Evolutionary conservation across 2,888 invertebrate genomes (phyloP).

Genomic region (Entomobrya multifasciata): DNA sequence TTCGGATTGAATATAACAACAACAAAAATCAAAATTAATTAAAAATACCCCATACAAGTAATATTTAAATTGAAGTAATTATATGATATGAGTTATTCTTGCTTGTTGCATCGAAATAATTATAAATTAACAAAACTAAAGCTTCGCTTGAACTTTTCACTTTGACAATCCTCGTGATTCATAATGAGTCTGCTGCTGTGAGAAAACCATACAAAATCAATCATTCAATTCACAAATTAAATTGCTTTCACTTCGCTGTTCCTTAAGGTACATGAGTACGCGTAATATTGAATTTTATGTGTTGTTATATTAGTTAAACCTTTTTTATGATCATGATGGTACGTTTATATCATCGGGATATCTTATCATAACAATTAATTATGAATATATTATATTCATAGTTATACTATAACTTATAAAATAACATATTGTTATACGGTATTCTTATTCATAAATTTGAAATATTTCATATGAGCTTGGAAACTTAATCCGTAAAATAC

Average conservation of each 20-base stretch:
- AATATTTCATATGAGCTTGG: too few relatives aligned
- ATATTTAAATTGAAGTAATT: not conserved
- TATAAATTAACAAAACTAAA: constrained; percentile 31
- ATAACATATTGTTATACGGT: too few relatives aligned
- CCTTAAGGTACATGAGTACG: constrained; percentile 69
- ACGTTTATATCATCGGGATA: constrained; percentile 15
- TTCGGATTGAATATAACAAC: too few relatives aligned
- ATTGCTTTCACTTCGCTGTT: constrained; percentile 61
- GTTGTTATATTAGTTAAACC: too few relatives aligned
- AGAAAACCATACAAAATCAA: not conserved
- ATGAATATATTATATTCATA: too few relatives aligned
- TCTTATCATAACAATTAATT: not conserved
- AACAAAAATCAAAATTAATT: not conserved
- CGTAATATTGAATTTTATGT: constrained; percentile 18
- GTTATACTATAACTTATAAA: too few relatives aligned
- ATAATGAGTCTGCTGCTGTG: not conserved
- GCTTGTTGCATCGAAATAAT: too few relatives aligned
- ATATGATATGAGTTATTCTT: constrained; percentile 9
- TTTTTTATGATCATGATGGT: too few relatives aligned
- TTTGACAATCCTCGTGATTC: constrained; percentile 1
- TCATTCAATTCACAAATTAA: constrained; percentile 28
- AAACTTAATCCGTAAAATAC: too few relatives aligned
- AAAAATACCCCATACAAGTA: not conserved
- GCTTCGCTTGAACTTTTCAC: constrained; percentile 33
- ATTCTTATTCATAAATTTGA: too few relatives aligned